Percentiles rank a stretch among this genome's conserved stretches.
Evolutionary conservation across 2,113 vertebrate genomes (phyloP).

Genomic region (Dicentrarchus labrax): DNA sequence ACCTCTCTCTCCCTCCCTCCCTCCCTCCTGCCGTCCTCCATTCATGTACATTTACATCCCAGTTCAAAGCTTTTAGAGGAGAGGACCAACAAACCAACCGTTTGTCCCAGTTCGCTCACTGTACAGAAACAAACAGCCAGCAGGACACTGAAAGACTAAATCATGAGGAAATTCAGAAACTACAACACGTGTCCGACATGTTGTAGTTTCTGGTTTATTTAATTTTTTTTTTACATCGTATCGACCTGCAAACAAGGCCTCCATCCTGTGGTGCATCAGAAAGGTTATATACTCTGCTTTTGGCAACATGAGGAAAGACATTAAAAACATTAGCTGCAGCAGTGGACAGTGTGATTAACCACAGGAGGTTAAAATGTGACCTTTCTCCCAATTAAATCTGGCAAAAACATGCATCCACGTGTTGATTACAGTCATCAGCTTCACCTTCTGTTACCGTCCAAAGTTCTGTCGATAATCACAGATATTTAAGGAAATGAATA

Average conservation of each 20-base stretch:
- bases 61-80: constrained; percentile 52
- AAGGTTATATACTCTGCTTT: constrained; percentile 28
- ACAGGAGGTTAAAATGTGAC: not conserved
- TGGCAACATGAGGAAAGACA: constrained; percentile 58
- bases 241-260: constrained; percentile 37
- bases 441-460: not conserved
- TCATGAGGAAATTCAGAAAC: not conserved
- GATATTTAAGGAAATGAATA: not conserved
- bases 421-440: no score
- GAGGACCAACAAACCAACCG: constrained; percentile 7
- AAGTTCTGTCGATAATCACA: not conserved
- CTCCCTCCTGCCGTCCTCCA: not conserved
- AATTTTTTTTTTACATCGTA: not conserved
- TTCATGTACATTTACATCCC: constrained; percentile 60
- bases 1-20: constrained; percentile 1
- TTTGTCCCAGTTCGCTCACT: constrained; percentile 12
- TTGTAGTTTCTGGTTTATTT: not conserved
- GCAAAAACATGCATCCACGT: not conserved
- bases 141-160: constrained; percentile 1
- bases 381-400: not conserved
- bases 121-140: constrained; percentile 24
- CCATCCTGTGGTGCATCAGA: constrained; percentile 10
- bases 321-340: constrained; percentile 1
- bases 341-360: not conserved
- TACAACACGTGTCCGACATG: not conserved